These are phyloP conservation scores for Thunnus thynnus DNA, from an alignment of 2,113 vertebrate genomes.

Conservation along the genomic window DNA sequence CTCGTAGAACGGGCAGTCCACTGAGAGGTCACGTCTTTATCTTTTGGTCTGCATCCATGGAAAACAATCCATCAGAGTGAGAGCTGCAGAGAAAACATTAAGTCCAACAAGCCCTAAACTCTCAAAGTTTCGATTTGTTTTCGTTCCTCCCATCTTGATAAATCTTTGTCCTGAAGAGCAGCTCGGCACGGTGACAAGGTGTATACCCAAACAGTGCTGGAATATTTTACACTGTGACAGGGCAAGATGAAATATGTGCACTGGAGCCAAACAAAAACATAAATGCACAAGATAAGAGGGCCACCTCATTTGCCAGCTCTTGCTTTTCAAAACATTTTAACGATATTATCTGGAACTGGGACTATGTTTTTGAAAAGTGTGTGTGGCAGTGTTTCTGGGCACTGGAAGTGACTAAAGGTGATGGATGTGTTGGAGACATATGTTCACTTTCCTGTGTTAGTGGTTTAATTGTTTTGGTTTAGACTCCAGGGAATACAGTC, in stretches of 20 bases:
- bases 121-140: conserved; percentile 46
- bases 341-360: conserved; percentile 22
- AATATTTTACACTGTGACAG: neutral
- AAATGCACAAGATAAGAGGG: conserved; percentile 36
- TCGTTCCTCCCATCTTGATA: conserved; percentile 46
- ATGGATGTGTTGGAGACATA: conserved; percentile 56
- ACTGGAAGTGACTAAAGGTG: conserved; percentile 29
- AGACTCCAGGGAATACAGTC: conserved; percentile 55
- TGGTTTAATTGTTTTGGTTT: conserved; percentile 70
- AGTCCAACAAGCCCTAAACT: conserved; percentile 32
- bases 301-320: conserved; percentile 7
- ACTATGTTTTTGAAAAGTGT: neutral
- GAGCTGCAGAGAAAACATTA: conserved; percentile 63
- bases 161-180: conserved; percentile 35
- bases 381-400: conserved; percentile 2
- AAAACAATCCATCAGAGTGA: conserved; percentile 76
- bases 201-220: conserved; percentile 9
- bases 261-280: conserved; percentile 11
- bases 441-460: conserved; percentile 69
- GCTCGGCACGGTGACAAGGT: conserved; percentile 3
- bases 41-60: conserved; percentile 81
- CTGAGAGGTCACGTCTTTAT: conserved; percentile 72
- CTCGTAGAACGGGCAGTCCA: conserved; percentile 44
- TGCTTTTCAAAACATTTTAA: conserved; percentile 36
- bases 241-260: conserved; percentile 6